Conservation (phyloP, 2,797 vertebrate species). For the Lepidocolaptes lacrymiger region DNA sequence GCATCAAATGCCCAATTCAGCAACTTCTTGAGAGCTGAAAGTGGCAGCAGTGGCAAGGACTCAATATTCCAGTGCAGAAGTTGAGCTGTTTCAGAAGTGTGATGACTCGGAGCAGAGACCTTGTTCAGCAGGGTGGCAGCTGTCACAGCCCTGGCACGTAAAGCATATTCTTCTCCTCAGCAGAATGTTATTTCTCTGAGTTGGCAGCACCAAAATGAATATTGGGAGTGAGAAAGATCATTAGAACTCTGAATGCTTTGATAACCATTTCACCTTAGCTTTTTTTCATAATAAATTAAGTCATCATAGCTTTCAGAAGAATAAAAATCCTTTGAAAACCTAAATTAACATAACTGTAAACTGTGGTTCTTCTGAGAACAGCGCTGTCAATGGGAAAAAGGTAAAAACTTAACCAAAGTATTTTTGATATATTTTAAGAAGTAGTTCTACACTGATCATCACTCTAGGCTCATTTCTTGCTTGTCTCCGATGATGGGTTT, state of each 20-base stretch:
- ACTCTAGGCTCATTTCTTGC: not conserved
- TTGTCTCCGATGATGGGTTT: not conserved
- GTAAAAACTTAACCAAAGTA: not conserved
- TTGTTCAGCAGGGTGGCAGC: slow-evolving; percentile 1
- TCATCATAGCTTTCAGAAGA: not conserved
- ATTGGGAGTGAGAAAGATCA: slow-evolving; percentile 28
- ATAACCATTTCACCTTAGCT: not conserved
- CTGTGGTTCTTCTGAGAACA: not conserved
- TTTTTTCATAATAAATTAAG: not conserved
- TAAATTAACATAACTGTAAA: not conserved
- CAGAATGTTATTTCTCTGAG: slow-evolving; percentile 30
- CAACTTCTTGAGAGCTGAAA: not conserved
- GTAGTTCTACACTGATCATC: not conserved
- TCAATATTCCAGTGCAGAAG: not conserved
- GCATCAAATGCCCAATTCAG: not conserved
- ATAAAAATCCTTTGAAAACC: not conserved
- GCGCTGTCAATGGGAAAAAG: not conserved
- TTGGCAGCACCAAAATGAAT: slow-evolving; percentile 46
- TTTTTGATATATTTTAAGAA: not conserved
- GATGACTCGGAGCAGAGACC: not conserved
- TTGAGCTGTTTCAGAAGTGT: not conserved
- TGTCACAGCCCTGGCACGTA: slow-evolving; percentile 4
- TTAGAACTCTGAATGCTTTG: slow-evolving; percentile 35
- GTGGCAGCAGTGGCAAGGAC: not conserved
- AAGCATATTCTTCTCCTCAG: slow-evolving; percentile 19